These are phyloP conservation scores for Deilephila porcellus DNA, from an alignment of 2,888 invertebrate genomes.

Conservation along the genomic window DNA sequence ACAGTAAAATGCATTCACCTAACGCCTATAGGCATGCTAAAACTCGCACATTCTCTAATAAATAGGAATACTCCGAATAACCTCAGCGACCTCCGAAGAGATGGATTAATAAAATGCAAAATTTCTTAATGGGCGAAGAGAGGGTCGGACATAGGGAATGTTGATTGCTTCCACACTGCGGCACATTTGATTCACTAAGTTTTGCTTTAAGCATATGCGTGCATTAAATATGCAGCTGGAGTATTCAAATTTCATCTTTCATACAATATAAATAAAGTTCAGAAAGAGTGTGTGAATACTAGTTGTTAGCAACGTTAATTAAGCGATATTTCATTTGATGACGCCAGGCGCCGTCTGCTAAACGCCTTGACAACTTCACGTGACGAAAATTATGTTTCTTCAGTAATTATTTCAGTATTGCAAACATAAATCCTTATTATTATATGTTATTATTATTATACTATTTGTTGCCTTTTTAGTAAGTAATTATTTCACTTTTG, in stretches of 20 bases:
- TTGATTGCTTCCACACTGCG: constrained; percentile 70
- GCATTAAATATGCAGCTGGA: constrained; percentile 38
- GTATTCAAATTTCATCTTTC: constrained; percentile 49
- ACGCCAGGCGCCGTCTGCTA: constrained; percentile 73
- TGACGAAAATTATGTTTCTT: constrained; percentile 58
- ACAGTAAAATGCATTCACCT: constrained; percentile 40
- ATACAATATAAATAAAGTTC: constrained; percentile 40
- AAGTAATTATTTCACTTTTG: too few relatives aligned
- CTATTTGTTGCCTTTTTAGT: neutral
- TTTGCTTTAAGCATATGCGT: constrained; percentile 59
- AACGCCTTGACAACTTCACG: constrained; percentile 73
- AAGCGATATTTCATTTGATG: constrained; percentile 74
- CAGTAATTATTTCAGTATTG: constrained; percentile 60
- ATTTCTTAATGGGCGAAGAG: constrained; percentile 55
- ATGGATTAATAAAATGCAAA: constrained; percentile 45
- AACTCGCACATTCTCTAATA: constrained; percentile 27
- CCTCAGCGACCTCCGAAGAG: neutral
- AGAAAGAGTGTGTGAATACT: constrained; percentile 41
- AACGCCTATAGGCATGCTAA: constrained; percentile 51
- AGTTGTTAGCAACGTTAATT: constrained; percentile 61
- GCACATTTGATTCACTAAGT: constrained; percentile 68
- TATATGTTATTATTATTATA: too few relatives aligned
- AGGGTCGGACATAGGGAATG: constrained; percentile 65
- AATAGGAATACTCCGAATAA: constrained; percentile 21
- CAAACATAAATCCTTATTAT: too few relatives aligned